Evolutionary conservation across 2,797 vertebrate species (phyloP).

Genomic region (Rhinatrema bivittatum): DNA sequence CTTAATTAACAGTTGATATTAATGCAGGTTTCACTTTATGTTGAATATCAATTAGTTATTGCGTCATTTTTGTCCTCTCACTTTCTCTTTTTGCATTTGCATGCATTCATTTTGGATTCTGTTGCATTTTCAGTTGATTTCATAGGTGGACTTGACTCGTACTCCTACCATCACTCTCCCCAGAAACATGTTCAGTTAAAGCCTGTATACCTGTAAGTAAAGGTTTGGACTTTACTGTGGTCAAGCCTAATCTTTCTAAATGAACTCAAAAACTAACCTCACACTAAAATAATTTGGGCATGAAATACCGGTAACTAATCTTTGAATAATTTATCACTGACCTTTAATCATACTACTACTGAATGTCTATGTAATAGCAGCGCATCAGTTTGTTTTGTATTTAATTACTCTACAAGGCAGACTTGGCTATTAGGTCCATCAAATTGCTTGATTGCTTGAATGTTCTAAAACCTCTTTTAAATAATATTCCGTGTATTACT

Average conservation of each 20-base stretch:
- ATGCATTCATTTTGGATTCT: conserved; percentile 46
- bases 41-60: neutral
- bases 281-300: conserved; percentile 23
- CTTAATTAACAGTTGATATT: no score
- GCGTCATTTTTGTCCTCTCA: conserved; percentile 5
- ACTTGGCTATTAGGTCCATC: no score
- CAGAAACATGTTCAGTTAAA: conserved; percentile 68
- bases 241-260: conserved; percentile 54
- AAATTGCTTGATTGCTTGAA: no score
- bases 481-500: no score
- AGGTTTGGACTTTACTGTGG: conserved; percentile 40
- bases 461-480: no score
- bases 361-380: no score
- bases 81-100: conserved; percentile 28
- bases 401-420: no score
- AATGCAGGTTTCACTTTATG: conserved; percentile 4
- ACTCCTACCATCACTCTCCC: conserved; percentile 51
- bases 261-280: conserved; percentile 44
- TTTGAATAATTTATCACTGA: conserved; percentile 33
- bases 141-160: conserved; percentile 62
- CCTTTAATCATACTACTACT: no score
- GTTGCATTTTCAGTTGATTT: conserved; percentile 69
- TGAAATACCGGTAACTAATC: conserved; percentile 39
- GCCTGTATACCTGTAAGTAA: conserved; percentile 68
- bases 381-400: no score